These are phyloP conservation scores for Polypterus bichir DNA, from an alignment of 2,113 vertebrate species.

Conservation along the genomic window DNA sequence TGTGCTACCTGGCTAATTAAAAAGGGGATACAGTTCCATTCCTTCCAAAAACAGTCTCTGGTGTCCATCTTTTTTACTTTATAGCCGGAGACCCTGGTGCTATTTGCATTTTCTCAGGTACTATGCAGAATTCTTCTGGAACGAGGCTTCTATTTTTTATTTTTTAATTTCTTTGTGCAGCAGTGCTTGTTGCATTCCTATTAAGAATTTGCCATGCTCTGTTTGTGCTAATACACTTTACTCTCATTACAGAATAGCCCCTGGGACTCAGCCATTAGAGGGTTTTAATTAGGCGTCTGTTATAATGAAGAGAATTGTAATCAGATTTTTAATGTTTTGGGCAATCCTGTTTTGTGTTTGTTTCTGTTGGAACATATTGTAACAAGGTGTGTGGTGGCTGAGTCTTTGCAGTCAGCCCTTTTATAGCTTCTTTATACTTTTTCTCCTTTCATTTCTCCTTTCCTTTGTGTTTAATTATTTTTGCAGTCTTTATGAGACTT, in stretches of 20 bases:
- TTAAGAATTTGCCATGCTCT: not conserved
- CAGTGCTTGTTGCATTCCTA: not conserved
- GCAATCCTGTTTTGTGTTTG: not conserved
- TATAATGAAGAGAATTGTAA: not conserved
- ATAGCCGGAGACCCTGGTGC: not conserved
- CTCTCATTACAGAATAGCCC: not conserved
- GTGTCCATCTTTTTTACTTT: not conserved
- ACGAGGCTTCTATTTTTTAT: not conserved
- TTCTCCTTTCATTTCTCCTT: too few relatives aligned
- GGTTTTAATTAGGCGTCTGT: not conserved
- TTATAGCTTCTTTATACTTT: too few relatives aligned
- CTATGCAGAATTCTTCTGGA: not conserved
- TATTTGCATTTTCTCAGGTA: not conserved
- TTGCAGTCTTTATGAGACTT: too few relatives aligned
- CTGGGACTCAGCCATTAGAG: not conserved
- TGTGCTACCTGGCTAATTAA: not conserved
- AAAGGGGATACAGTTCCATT: not conserved
- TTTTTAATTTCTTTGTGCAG: not conserved
- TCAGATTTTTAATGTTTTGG: not conserved
- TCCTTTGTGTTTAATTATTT: too few relatives aligned
- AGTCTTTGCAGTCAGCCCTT: too few relatives aligned
- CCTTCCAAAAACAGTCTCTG: not conserved
- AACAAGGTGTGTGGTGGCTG: too few relatives aligned
- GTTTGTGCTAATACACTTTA: not conserved
- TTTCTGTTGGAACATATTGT: conserved; percentile 5